A percentile compares a stretch with the other conserved stretches of the same genome.
These are phyloP conservation scores for Macaca nemestrina DNA, from an alignment of 2,113 vertebrate genomes.

Conservation along the genomic window DNA sequence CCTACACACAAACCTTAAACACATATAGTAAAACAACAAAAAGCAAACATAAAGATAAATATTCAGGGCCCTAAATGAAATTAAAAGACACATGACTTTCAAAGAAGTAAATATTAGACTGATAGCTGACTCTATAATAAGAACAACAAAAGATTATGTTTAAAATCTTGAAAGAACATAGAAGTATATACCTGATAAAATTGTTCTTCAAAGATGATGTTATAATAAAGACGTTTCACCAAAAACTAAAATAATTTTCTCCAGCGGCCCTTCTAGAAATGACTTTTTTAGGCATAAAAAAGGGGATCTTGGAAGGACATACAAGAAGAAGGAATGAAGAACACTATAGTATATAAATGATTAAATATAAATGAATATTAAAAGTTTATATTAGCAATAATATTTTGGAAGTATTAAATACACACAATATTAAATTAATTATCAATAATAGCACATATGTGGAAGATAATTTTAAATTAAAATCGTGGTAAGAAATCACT, in stretches of 20 bases:
- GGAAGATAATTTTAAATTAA: not conserved
- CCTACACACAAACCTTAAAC: not conserved
- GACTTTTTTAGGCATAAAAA: not conserved
- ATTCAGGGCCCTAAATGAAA: not conserved
- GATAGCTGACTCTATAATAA: not conserved
- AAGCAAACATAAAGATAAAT: not conserved
- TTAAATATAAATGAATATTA: not conserved
- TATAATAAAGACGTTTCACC: not conserved
- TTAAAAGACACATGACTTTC: not conserved
- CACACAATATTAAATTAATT: not conserved
- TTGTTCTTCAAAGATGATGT: not conserved
- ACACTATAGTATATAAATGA: not conserved
- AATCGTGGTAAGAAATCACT: not conserved
- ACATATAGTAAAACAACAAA: not conserved
- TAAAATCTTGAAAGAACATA: not conserved
- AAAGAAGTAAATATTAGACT: not conserved
- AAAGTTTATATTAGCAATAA: not conserved
- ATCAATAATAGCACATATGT: rapidly evolving
- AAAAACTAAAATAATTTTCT: not conserved
- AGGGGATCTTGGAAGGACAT: not conserved
- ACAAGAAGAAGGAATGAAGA: not conserved
- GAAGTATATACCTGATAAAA: not conserved
- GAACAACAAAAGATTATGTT: not conserved
- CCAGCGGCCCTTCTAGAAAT: not conserved
- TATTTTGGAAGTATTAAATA: not conserved